These are phyloP conservation scores for Cyphomyrmex costatus DNA, from an alignment of 1,140 invertebrate species.

Conservation along the genomic window DNA sequence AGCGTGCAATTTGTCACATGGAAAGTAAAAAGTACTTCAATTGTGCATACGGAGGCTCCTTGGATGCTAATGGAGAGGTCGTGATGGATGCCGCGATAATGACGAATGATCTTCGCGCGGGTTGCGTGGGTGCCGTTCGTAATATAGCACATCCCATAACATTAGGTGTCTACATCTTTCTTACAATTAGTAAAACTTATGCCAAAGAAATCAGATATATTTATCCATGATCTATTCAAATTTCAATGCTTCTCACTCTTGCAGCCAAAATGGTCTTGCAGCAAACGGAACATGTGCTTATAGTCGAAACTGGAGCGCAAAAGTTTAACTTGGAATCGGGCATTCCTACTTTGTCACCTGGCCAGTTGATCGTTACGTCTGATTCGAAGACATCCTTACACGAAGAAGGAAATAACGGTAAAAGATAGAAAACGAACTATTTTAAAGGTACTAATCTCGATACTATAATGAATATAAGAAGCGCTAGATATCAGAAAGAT, in stretches of 20 bases:
- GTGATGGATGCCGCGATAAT: slow-evolving; percentile 67
- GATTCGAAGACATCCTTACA: slow-evolving; percentile 40
- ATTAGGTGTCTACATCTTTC: slow-evolving; percentile 65
- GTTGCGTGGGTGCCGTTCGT: slow-evolving; percentile 65
- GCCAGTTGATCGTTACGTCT: slow-evolving; percentile 7
- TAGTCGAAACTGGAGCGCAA: slow-evolving; percentile 73
- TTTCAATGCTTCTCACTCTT: neutral
- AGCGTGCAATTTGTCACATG: slow-evolving; percentile 70
- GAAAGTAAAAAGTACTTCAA: slow-evolving; percentile 68
- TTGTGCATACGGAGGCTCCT: slow-evolving; percentile 60
- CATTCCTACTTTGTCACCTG: slow-evolving; percentile 56
- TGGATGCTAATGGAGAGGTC: slow-evolving; percentile 58
- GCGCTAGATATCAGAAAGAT: neutral
- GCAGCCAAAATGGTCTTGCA: slow-evolving; percentile 71
- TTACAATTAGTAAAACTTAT: neutral
- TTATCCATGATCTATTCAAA: neutral
- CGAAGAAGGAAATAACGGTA: neutral
- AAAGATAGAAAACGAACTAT: slow-evolving; percentile 13
- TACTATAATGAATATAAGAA: slow-evolving; percentile 16
- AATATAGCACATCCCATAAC: slow-evolving; percentile 72
- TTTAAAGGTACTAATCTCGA: slow-evolving; percentile 14
- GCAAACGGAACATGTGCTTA: slow-evolving; percentile 68
- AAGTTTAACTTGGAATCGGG: slow-evolving; percentile 62
- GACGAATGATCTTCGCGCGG: slow-evolving; percentile 58
- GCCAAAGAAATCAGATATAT: neutral